Evolutionary conservation across 2,113 vertebrate genomes (phyloP).

Genomic region (Actenoides lindsayi): DNA sequence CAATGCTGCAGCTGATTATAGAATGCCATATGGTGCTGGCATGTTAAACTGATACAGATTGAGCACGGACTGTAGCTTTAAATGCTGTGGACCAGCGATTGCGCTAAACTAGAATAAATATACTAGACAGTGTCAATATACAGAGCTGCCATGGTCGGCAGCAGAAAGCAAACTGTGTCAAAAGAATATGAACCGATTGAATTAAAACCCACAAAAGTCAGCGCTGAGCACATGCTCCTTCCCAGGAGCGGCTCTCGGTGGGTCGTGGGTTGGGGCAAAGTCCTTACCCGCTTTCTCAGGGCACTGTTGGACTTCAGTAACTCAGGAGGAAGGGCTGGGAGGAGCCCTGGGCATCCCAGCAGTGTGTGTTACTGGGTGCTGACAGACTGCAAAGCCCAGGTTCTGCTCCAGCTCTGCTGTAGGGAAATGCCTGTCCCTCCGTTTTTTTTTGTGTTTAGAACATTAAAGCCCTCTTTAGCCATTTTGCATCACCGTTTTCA

Average conservation of each 20-base stretch:
- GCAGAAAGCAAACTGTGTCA: constrained; percentile 10
- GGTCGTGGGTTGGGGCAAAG: accelerated
- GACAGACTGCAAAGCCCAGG: not conserved
- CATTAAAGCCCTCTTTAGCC: not conserved
- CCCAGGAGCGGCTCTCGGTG: accelerated
- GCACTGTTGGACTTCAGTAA: not conserved
- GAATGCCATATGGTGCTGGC: constrained; percentile 58
- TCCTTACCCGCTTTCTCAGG: not conserved
- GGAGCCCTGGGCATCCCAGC: not conserved
- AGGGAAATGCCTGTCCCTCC: not conserved
- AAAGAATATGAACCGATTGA: not conserved
- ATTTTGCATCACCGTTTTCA: not conserved
- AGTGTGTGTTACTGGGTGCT: not conserved
- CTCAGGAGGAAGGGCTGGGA: not conserved
- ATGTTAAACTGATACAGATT: constrained; percentile 54
- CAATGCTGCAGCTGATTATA: constrained; percentile 59
- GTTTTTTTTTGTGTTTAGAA: not conserved
- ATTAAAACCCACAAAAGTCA: not conserved
- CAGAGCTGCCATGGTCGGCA: not conserved
- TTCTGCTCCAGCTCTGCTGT: accelerated
- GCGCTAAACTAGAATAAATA: constrained; percentile 48
- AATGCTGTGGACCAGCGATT: not conserved
- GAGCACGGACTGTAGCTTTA: constrained; percentile 24
- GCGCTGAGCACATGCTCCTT: not conserved
- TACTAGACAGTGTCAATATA: not conserved